Percentiles rank a stretch among this genome's conserved stretches.
Evolutionary conservation across 1,140 invertebrate genomes (phyloP).

Genomic region (Ectropis grisescens): DNA sequence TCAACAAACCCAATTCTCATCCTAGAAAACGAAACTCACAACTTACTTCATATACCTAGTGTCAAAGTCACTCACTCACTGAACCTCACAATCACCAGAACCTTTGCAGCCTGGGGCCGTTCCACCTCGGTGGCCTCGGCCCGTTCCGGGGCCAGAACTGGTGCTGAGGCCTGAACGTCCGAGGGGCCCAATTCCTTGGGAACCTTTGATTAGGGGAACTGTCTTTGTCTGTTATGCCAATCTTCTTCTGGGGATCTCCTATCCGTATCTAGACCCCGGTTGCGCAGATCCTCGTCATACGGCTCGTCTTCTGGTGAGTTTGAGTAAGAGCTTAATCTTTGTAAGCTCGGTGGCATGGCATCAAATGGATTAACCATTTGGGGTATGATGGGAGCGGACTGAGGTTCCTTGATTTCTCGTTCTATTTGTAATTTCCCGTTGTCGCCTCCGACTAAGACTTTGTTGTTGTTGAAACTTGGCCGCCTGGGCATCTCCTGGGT

Average conservation of each 20-base stretch:
- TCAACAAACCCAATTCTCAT: too few species aligned
- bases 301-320: too few species aligned
- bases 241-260: slow-evolving; percentile 26
- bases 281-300: slow-evolving; percentile 33
- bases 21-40: slow-evolving; percentile 7
- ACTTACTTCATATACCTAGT: slow-evolving; percentile 5
- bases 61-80: slow-evolving; percentile 5
- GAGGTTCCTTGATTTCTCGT: slow-evolving; percentile 9
- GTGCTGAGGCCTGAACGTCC: slow-evolving; percentile 29
- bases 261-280: slow-evolving; percentile 20
- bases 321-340: slow-evolving; percentile 6
- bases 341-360: slow-evolving; percentile 39
- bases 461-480: slow-evolving; percentile 56
- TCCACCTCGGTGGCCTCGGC: slow-evolving; percentile 35
- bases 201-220: slow-evolving; percentile 35
- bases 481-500: slow-evolving; percentile 22
- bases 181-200: slow-evolving; percentile 46
- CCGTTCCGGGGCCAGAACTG: slow-evolving; percentile 39
- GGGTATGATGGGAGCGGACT: slow-evolving; percentile 20
- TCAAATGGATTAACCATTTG: slow-evolving; percentile 46
- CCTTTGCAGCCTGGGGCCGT: slow-evolving; percentile 35
- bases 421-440: slow-evolving; percentile 38
- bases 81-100: slow-evolving; percentile 45
- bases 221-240: slow-evolving; percentile 20
- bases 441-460: slow-evolving; percentile 53